Base-by-base conservation (phyloP, 2,113 vertebrate genomes). In the Lutjanus erythropterus region DNA sequence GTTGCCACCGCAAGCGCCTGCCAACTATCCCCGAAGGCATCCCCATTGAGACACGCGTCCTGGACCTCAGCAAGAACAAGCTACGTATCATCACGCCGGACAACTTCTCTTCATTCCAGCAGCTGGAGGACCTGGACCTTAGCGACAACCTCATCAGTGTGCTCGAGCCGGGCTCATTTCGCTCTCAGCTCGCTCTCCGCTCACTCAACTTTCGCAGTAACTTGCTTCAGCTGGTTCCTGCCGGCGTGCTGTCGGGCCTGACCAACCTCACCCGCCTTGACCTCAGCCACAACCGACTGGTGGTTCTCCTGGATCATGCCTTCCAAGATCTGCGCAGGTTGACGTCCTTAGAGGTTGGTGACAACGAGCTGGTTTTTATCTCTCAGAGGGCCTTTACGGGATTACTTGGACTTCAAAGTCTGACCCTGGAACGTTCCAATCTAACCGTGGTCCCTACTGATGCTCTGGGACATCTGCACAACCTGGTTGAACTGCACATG, bases 41-140 rank as follows among this genome's bases (percentile, higher is more conserved):
- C 89, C 98, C 98, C 1, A 99, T 97, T 0, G 98, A 99, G 95
- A 99, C 98, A 0, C 95, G 94, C 29, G 92, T 96, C 69, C 92
- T 99, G 88, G 98, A 99, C 89, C 94, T 99, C 80, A 97, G 97
- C 88, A 99, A 99, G 93, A 99, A 99, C 94, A 97, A 97, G 65
- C 96, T 99, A 61, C 97, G 98, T 70, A 94, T 95, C 0, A 95
- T 99, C 83, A 98, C 97, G 29, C 97, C 97, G 29, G 97, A 98
- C 92, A 98, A 99, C 89, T 99, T 99, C 81, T 96, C 97, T 64
- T 95, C 96, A 23, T 97, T 97, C 91, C 96, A 96, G 14, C 96
- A 97, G 93, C 92, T 99, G 69, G 98, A 99, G 87, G 97, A 97
- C 90, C 95, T 99, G 88, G 97, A 99, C 80, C 94, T 99, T 35